Conservation (phyloP, 1,140 invertebrate genomes). For the Dreissena rostriformis region DNA sequence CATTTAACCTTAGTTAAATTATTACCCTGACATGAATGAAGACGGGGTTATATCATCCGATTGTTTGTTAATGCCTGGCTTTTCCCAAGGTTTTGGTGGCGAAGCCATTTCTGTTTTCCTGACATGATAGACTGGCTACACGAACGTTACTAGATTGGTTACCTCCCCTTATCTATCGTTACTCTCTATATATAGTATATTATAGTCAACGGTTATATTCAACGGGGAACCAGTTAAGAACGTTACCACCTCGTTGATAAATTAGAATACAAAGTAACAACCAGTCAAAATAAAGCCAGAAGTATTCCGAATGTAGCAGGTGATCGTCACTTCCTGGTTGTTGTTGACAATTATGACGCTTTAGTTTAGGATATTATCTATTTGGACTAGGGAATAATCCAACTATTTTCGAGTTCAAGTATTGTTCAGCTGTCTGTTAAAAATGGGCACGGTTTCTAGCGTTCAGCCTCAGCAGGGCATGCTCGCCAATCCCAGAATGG, state of each 20-base stretch:
- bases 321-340: slow-evolving; percentile 44
- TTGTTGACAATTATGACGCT: slow-evolving; percentile 54
- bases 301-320: slow-evolving; percentile 12
- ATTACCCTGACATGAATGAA: slow-evolving; percentile 74
- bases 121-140: not conserved
- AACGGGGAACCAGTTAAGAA: too few relatives aligned
- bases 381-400: too few relatives aligned
- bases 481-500: slow-evolving; percentile 35
- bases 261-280: not conserved
- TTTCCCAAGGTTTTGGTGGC: slow-evolving; percentile 79
- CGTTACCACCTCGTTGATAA: too few relatives aligned
- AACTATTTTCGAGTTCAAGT: too few relatives aligned
- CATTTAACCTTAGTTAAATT: too few relatives aligned
- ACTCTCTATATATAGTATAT: too few relatives aligned
- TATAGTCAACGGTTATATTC: too few relatives aligned
- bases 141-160: too few relatives aligned
- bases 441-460: slow-evolving; percentile 44
- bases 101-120: slow-evolving; percentile 68
- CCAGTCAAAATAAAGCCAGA: not conserved
- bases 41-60: slow-evolving; percentile 58
- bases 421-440: not conserved
- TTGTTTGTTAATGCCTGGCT: slow-evolving; percentile 73
- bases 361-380: slow-evolving; percentile 2
- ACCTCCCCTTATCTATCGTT: too few relatives aligned
- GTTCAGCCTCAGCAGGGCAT: slow-evolving; percentile 33